phyloP scores from a whole-genome alignment of 2,113 vertebrate species.

The Bambusicola thoracicus region DNA sequence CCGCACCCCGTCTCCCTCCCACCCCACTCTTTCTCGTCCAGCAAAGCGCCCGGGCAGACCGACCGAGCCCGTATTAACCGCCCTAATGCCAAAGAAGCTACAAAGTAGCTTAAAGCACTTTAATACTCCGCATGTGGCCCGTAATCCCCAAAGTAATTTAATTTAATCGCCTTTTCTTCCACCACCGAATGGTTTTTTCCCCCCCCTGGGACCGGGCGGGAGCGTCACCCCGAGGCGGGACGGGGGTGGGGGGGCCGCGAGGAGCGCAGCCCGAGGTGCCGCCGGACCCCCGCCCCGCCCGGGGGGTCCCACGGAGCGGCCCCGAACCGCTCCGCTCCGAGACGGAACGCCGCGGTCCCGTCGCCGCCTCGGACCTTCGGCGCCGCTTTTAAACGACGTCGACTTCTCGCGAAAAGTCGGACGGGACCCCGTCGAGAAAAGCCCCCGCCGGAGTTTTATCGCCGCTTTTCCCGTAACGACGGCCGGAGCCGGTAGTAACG shows the following conservation, averaged over 20 bases:
- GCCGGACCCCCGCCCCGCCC: no score
- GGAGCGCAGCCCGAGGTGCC: not conserved
- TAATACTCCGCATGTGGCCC: not conserved
- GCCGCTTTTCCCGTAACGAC: conserved; percentile 38
- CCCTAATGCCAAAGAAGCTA: conserved; percentile 7
- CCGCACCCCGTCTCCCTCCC: not conserved
- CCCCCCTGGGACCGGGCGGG: not conserved
- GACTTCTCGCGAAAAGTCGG: not conserved
- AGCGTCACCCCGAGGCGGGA: not conserved
- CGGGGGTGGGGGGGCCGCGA: not conserved
- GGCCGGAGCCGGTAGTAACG: conserved; percentile 33
- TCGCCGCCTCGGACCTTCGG: conserved; percentile 9
- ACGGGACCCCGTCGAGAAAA: conserved; percentile 16
- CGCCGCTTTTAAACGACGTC: conserved; percentile 12
- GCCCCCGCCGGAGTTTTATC: conserved; percentile 47
- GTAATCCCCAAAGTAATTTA: conserved; percentile 32
- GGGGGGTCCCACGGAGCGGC: no score
- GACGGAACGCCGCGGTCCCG: not conserved
- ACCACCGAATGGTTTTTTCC: not conserved
- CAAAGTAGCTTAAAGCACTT: conserved; percentile 30
- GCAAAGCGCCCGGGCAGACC: not conserved
- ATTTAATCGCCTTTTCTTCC: conserved; percentile 39
- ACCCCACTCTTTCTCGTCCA: not conserved
- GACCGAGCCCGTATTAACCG: not conserved
- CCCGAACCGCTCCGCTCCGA: not conserved